These are phyloP conservation scores for Rhinichthys osculus DNA, from an alignment of 2,797 vertebrate species.

Conservation along the genomic window DNA sequence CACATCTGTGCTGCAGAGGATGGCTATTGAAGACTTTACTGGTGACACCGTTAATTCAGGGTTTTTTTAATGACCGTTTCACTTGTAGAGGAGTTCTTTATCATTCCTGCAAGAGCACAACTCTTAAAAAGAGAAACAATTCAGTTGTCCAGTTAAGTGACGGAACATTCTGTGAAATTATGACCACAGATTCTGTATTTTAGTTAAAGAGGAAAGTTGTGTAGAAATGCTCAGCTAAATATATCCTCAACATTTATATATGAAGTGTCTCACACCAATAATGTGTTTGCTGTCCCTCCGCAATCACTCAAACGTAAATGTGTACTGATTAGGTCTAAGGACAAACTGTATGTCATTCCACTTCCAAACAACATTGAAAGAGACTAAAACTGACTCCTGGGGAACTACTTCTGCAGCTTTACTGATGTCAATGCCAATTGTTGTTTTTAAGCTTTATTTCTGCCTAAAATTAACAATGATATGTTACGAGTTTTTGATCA, in stretches of 20 bases:
- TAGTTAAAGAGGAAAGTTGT: conserved; percentile 30
- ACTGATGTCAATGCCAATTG: background rate
- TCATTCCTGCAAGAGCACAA: conserved; percentile 42
- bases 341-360: conserved; percentile 43
- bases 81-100: conserved; percentile 42
- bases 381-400: background rate
- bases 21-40: conserved; percentile 45
- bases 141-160: conserved; percentile 41
- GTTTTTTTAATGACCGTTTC: conserved; percentile 52
- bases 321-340: conserved; percentile 32
- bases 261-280: too few relatives aligned
- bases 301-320: conserved; percentile 40
- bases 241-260: too few relatives aligned
- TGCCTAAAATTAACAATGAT: background rate
- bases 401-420: background rate
- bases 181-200: conserved; percentile 41
- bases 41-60: conserved; percentile 27
- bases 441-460: background rate
- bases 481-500: background rate
- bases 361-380: background rate
- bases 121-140: conserved; percentile 53
- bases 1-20: conserved; percentile 35
- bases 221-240: background rate
- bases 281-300: background rate
- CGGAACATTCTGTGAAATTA: conserved; percentile 42